Evolutionary conservation across 1,140 invertebrate species (phyloP), one percentile per base, ranked within the genome.

Genomic region (Cotesia typhae): DNA sequence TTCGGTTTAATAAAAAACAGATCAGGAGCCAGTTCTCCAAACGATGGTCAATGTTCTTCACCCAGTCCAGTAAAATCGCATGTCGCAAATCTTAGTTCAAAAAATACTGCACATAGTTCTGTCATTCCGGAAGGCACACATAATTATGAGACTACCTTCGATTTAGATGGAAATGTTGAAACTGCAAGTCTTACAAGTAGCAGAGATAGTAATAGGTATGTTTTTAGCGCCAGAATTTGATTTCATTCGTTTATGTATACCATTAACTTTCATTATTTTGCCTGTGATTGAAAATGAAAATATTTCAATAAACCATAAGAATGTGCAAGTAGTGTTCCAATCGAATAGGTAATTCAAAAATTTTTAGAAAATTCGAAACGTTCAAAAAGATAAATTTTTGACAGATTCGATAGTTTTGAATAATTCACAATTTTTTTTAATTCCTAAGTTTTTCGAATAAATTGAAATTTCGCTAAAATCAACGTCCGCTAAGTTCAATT

Each of bases 81-180:
- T 12, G 51, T 67, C 1, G 63, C 73, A 4, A 20, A 17, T 5
- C 79, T 81, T 47, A 85, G 81, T 76, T 77, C 83, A 63, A 82
- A 82, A 69, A 83, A 80, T 38, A 79, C 85, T 10, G 84, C 82
- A 5, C 82, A 82, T 53, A 83, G 79, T 73, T 76, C 80, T 36
- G 76, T 81, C 61, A n/a, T 73, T 41, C 61, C 73, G 41, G 80
- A 82, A 73, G 81, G 82, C 60, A 84, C 87, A 65, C 92, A 93
- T 82, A 94, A 94, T 87, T 93, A 93, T 75, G 93, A 94, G 81
- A 94, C 93, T 4, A 94, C 93, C 2, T 94, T 94, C 83, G 94
- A 95, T 85, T 87, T 93, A 67, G 93, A 94, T 74, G 93, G 93
- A 36, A 95, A 95, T 85, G 92, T 95, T 67, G 94, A 96, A 82